A percentile compares a stretch with the other conserved stretches of the same genome.
Evolutionary conservation across 2,888 invertebrate species (phyloP).

Genomic region (Rotaria socialis): DNA sequence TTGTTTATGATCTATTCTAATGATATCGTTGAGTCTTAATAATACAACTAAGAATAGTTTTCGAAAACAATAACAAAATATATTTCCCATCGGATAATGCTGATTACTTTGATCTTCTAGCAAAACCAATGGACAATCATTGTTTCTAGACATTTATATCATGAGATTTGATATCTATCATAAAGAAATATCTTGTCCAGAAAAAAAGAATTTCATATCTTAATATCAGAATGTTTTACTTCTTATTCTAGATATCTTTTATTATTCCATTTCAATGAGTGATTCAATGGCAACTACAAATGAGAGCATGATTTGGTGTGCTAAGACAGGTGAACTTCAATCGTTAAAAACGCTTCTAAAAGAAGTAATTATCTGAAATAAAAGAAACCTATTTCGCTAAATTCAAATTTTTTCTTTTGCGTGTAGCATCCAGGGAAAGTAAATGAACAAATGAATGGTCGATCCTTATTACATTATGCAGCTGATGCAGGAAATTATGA

Average conservation of each 20-base stretch:
- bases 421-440: slow-evolving; percentile 70
- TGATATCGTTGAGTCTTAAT: too few relatives aligned
- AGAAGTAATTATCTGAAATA: background rate
- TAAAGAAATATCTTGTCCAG: too few relatives aligned
- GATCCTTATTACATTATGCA: slow-evolving; percentile 81
- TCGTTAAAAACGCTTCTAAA: background rate
- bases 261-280: background rate
- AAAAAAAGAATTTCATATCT: too few relatives aligned
- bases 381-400: background rate
- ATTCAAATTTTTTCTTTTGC: background rate
- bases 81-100: too few relatives aligned
- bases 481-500: slow-evolving; percentile 90
- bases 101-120: too few relatives aligned
- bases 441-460: slow-evolving; percentile 79
- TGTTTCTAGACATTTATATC: too few relatives aligned
- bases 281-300: background rate
- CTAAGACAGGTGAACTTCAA: slow-evolving; percentile 28
- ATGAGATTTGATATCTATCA: too few relatives aligned
- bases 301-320: slow-evolving; percentile 33
- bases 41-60: too few relatives aligned
- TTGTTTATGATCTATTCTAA: too few relatives aligned
- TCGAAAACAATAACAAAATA: too few relatives aligned
- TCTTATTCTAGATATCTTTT: background rate
- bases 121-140: too few relatives aligned
- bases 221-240: too few relatives aligned